Evolutionary conservation across 2,888 invertebrate species (phyloP), one percentile per base, ranked within the genome.

Genomic region (Polydrusus tereticollis): DNA sequence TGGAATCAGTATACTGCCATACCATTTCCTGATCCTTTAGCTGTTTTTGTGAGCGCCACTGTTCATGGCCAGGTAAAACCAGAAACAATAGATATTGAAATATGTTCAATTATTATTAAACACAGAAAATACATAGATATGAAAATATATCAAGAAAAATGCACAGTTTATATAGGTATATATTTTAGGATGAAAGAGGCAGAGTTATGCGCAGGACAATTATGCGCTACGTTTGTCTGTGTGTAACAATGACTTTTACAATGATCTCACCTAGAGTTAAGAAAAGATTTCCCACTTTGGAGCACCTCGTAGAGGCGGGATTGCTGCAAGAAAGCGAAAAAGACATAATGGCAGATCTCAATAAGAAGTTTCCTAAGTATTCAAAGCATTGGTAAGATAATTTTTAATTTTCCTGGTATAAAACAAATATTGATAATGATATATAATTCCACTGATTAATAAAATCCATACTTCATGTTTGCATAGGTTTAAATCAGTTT

Each of bases 241-340:
- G 94, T 78, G 88, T 95, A n/a, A 94, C 95, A 0, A 92, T 96
- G 91, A 94, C 94, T 72, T 89, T 96, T 78, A 91, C 93, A 41
- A 94, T 93, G 89, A 93, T 96, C 75, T 94, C 95, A 62, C 95
- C 96, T 0, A 88, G 93, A 55, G 96, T 96, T 21, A 96, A 96
- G 84, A 96, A 95, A 83, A 89, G 96, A 14, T 96, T 96, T 83
- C 96, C 96, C 0, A 92, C 93, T 0, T 86, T 95, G 69, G 90
- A 92, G 75, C 94, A 96, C 84, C 90, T 95, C 70, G 93, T 95
- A 4, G 95, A 95, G 74, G 93, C 95, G 6, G 96, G 96, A 78
- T 86, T 96, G 45, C 86, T 96, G 45, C 88, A 93, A 69, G 92
- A 94, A 74, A 96, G 94, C 81, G 96, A 96, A 84, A 90, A 92